A percentile compares a stretch with the other conserved stretches of the same genome.
phyloP scores from a whole-genome alignment of 2,888 invertebrate genomes.

The Schizotus pectinicornis region DNA sequence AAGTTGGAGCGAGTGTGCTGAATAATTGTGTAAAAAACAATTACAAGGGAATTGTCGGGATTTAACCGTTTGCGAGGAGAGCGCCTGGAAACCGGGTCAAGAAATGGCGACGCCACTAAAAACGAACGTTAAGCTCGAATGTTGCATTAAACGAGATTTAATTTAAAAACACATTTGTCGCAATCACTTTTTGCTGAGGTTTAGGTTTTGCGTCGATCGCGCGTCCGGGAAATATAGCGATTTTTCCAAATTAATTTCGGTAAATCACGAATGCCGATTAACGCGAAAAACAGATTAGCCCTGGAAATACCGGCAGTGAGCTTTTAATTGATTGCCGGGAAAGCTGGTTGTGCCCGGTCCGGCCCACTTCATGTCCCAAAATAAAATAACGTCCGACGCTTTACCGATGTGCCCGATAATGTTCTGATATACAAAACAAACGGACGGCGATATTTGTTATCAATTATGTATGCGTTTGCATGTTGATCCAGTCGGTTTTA shows the following conservation, averaged over 20 bases:
- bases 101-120: background rate
- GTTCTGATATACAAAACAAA: too few relatives aligned
- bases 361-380: too few relatives aligned
- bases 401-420: too few relatives aligned
- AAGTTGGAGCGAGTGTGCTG: slow-evolving; percentile 4
- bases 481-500: too few relatives aligned
- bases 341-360: background rate
- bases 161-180: slow-evolving; percentile 14
- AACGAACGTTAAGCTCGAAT: slow-evolving; percentile 6
- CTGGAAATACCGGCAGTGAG: background rate
- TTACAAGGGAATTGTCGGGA: slow-evolving; percentile 14
- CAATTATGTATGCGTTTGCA: too few relatives aligned
- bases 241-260: slow-evolving; percentile 1
- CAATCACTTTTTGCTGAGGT: background rate
- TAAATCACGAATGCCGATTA: slow-evolving; percentile 5
- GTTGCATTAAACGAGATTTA: slow-evolving; percentile 17
- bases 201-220: background rate
- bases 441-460: too few relatives aligned
- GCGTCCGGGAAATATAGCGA: background rate
- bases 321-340: slow-evolving; percentile 1
- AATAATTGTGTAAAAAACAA: slow-evolving; percentile 18
- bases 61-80: slow-evolving; percentile 10
- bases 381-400: too few relatives aligned
- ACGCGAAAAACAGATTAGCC: background rate
- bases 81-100: slow-evolving; percentile 20